Percentiles rank a stretch among this genome's conserved stretches.
Evolutionary conservation across 2,113 vertebrate species (phyloP).

Genomic region (Oenanthe melanoleuca): DNA sequence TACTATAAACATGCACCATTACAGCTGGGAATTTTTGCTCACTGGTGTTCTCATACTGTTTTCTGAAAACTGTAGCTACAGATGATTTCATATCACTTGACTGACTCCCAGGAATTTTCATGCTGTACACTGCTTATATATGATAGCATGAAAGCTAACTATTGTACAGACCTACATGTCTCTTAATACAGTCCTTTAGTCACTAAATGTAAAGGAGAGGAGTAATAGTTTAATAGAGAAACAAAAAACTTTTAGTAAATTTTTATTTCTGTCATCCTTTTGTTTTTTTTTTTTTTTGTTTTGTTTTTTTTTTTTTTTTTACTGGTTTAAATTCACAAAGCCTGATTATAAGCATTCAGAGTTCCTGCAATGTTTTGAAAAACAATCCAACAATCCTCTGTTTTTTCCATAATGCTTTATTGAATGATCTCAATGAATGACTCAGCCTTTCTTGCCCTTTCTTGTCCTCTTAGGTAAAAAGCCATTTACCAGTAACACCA

Average conservation of each 20-base stretch:
- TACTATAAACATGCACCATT: neutral
- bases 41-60: neutral
- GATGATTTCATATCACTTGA: neutral
- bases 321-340: neutral
- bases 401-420: neutral
- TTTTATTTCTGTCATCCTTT: neutral
- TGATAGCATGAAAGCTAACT: neutral
- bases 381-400: neutral
- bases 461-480: neutral
- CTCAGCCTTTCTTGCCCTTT: neutral
- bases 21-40: neutral
- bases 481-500: neutral
- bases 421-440: neutral
- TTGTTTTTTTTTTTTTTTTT: neutral
- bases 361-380: neutral
- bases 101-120: neutral
- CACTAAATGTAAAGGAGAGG: neutral
- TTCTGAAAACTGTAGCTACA: neutral
- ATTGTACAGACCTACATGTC: neutral
- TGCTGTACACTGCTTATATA: neutral
- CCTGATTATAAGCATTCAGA: neutral
- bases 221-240: neutral
- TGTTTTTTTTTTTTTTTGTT: neutral
- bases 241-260: neutral
- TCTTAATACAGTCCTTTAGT: neutral